Base-by-base conservation (phyloP, 2,888 invertebrate genomes). In the Coecobrya sp. region DNA sequence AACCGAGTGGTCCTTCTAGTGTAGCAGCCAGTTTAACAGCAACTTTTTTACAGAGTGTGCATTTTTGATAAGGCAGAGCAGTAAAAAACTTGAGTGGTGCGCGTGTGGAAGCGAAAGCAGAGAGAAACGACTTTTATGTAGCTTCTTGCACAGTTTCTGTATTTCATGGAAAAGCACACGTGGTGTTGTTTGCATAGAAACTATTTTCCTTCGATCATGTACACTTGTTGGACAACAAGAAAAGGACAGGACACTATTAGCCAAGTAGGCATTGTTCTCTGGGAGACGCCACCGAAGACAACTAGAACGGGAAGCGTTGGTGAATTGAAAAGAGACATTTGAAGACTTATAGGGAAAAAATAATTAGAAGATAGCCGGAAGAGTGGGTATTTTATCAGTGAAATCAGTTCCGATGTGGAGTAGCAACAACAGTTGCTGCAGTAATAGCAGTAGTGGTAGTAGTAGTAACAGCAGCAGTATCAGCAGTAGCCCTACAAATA, bases 371-470 rank as follows among this genome's bases (percentile, higher is more conserved):
- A n/a, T n/a, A n/a, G n/a, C n/a, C n/a, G 8, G 19, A 19, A 19
- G 19, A 49, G 49, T 42, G 49, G 13, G 10, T 49, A 13, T 49
- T 49, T 36, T 36, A 1, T 49, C 5, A 7, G 13, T 13, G 49
- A 55, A 55, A 55, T 76, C 25, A 22, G 79, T 68, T 81, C 88
- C 62, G 81, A 89, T 89, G 88, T 89, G 88, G 88, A 89, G n/a
- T 13, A 86, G 52, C 86, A 42, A 7, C 55, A 25, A 3, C 4
- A 42, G 65, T 25, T 30, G 7, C 27, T 22, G 16, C 16, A 65
- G 13, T 27, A 11, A 49, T 65, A 62, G 27, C 52, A 42, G 84
- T 25, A 62, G 11, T n/a, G 25, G 7, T 13, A 65, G 27, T 27
- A 7, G 27, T 8, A 65, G 13, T 27, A 11, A 49, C 45, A 62